Evolutionary conservation across 2,888 invertebrate genomes (phyloP), one percentile per base, ranked within the genome.

Genomic region (Tinea pellionella): DNA sequence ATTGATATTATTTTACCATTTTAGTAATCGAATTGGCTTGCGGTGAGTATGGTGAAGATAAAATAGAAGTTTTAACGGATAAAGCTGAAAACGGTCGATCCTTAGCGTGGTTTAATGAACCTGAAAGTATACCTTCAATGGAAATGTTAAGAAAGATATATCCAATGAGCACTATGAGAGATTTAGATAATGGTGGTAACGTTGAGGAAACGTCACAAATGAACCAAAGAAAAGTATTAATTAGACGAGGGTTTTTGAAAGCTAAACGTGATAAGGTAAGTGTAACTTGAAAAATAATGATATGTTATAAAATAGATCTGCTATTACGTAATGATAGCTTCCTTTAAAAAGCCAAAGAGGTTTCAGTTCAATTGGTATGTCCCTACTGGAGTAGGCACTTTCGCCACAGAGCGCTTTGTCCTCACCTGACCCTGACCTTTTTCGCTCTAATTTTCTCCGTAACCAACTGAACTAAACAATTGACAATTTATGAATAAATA

Each of bases 1-100:
- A n/a, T 24, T 24, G 24, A 24, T 24, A 24, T 56, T 56, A 15
- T 29, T 30, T 29, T 18, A 13, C 15, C 37, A 11, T 24, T 59
- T 18, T 82, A 97, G 97, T 96, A 30, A 97, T 97, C 70, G 97
- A 98, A 84, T 80, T 98, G 67, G 96, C 97, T 0, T 95, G 96
- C 66, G 97, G 94, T 0, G 97, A 98, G 81, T 93, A 96, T 69
- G 97, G 97, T 0, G 89, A 91, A 30, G 95, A 96, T 65, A 93
- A 92, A 77, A 89, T 95, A 13, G 81, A 90, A 12, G 69, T 79
- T 0, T 85, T 96, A 67, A 90, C 92, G 13, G 80, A 83, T 7
- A 92, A 90, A 60, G 90, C 92, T 0, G 89, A 91, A 64, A 95
- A 95, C 68, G 95, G 95, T 4, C 89, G 85, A 69, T 89, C 88